Base-by-base conservation (phyloP, 2,888 invertebrate genomes). In the Troilus luridus region DNA sequence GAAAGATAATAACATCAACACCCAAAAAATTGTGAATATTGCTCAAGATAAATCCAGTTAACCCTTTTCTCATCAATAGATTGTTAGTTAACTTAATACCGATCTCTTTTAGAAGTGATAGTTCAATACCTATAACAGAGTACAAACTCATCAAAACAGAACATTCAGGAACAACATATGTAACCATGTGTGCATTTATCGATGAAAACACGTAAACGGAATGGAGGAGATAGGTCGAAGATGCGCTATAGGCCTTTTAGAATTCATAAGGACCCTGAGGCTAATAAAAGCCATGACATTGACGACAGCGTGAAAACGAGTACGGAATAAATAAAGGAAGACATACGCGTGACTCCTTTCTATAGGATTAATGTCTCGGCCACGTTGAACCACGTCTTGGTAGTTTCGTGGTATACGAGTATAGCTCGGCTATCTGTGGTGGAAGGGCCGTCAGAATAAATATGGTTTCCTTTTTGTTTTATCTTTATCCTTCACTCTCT, bases 261-360 rank as follows among this genome's bases (percentile, higher is more conserved):
- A 85, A 85, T 85, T 85, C 56, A 85, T 85, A 85, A 85, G 85
- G 5, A 56, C 54, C 54, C 85, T n/a, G 11, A 58, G 12, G 11
- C 56, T 58, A 85, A 85, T 85, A 85, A 85, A 85, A 85, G 56
- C n/a, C 56, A 19, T 58, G 85, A 85, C 85, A 58, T 58, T 58
- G 85, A 54, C 56, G 85, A 85, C 85, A 85, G 85, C 11, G n/a
- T 54, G 56, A 85, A 58, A 85, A 56, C 56, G 85, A 85, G 85
- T 85, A 85, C 56, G 85, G 85, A 85, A 85, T 85, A 85, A 85
- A 85, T 85, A 85, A 58, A 54, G 2, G 21, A n/a, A 85, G 85
- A 85, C 11, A 17, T n/a, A 85, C 3, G 81, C 81, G 85, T 85
- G 85, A 85, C 85, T 85, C 56, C 56, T 56, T 85, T 77, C 27